Evolutionary conservation across 2,797 vertebrate genomes (phyloP).

Genomic region (Anisognathus igniventris): DNA sequence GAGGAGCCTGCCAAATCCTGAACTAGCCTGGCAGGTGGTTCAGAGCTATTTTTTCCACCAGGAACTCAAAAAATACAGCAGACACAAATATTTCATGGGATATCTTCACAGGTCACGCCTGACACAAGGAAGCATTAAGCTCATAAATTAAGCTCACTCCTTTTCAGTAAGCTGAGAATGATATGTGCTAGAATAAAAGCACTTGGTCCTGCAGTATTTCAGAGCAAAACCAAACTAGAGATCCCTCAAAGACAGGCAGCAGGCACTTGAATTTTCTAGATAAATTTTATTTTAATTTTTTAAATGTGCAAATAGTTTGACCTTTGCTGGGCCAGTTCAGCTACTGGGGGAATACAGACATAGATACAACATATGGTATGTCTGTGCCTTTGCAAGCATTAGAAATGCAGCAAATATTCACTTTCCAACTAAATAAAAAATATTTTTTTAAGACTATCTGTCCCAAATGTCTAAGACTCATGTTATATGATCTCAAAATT

Average conservation of each 20-base stretch:
- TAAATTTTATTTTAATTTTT: neutral
- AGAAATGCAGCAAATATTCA: neutral
- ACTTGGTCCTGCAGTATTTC: neutral
- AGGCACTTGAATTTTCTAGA: neutral
- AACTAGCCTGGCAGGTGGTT: neutral
- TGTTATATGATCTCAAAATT: neutral
- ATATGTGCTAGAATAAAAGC: neutral
- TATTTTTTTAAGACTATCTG: neutral
- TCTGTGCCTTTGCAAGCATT: neutral
- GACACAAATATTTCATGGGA: neutral
- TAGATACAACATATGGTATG: neutral
- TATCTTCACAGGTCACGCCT: neutral
- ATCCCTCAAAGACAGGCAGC: neutral
- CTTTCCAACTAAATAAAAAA: neutral
- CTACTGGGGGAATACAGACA: neutral
- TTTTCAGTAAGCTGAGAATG: neutral
- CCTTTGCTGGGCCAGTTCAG: neutral
- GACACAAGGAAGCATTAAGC: neutral
- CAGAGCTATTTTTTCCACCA: neutral
- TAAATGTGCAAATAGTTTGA: neutral
- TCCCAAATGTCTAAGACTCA: accelerated
- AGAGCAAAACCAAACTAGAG: neutral
- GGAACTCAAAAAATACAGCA: neutral
- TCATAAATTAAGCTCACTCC: neutral
- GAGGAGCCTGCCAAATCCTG: neutral